Conservation (phyloP, 2,797 vertebrate species). For the Falco berigora region DNA sequence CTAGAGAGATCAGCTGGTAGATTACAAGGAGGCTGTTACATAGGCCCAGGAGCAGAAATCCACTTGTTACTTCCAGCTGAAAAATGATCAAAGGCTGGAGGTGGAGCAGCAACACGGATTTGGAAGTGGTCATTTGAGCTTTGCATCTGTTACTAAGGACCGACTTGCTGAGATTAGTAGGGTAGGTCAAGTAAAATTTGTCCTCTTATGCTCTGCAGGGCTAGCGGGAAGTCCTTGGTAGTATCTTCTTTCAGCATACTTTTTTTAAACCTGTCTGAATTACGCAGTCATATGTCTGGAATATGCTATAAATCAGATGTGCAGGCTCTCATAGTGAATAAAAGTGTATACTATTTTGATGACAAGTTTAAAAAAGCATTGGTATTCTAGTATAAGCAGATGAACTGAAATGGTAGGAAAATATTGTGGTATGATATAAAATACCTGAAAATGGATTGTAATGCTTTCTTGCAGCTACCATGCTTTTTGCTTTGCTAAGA, state of each 20-base stretch:
- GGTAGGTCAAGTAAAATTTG: slow-evolving; percentile 14
- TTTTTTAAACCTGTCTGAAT: slow-evolving; percentile 22
- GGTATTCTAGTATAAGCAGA: background rate
- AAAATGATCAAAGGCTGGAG: slow-evolving; percentile 8
- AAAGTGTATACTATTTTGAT: background rate
- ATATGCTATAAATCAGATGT: background rate
- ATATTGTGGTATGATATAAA: background rate
- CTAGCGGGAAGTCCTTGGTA: background rate
- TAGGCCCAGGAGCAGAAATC: background rate
- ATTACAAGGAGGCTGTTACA: background rate
- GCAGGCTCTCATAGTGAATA: background rate
- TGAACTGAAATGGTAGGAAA: background rate
- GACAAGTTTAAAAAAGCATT: slow-evolving; percentile 5
- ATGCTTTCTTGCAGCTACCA: background rate
- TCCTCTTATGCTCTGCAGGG: background rate
- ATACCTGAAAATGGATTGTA: background rate
- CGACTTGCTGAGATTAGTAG: background rate
- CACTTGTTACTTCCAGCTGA: background rate
- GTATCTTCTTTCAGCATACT: background rate
- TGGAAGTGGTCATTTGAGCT: slow-evolving; percentile 35
- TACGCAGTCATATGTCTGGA: background rate
- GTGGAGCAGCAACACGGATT: background rate
- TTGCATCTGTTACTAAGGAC: slow-evolving; percentile 10
- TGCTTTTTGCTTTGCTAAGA: background rate
- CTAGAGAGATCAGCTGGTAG: background rate